phyloP scores from a whole-genome alignment of 2,113 vertebrate genomes.

The Anarrhichthys ocellatus region DNA sequence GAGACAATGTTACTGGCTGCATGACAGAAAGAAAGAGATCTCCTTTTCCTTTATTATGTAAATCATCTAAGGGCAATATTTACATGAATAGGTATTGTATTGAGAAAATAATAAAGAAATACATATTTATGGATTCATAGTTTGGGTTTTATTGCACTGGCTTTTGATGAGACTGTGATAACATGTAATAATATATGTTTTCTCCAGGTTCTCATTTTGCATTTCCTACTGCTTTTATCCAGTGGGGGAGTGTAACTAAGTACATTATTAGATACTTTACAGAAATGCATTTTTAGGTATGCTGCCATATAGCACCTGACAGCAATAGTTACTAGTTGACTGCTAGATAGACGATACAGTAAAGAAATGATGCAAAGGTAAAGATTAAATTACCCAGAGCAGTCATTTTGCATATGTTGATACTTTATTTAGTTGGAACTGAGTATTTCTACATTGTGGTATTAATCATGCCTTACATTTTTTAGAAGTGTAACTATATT shows the following conservation, averaged over 20 bases:
- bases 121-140: constrained; percentile 19
- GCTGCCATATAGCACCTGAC: neutral
- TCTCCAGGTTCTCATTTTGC: neutral
- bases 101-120: neutral
- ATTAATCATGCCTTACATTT: neutral
- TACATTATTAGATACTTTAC: neutral
- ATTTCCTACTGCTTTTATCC: constrained; percentile 2
- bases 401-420: neutral
- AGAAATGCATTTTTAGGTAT: neutral
- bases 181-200: neutral
- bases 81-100: constrained; percentile 16
- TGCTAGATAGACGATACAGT: neutral
- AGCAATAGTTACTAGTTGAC: neutral
- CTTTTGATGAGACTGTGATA: constrained; percentile 2
- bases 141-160: constrained; percentile 15
- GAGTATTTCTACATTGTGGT: neutral
- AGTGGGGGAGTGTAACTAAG: neutral
- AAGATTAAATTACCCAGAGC: neutral
- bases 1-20: constrained; percentile 17
- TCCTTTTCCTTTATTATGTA: constrained; percentile 27
- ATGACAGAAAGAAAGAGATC: neutral
- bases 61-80: constrained; percentile 10
- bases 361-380: neutral
- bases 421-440: neutral
- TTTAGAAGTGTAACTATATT: neutral